These are phyloP conservation scores for Trachelipus rathkii DNA, from an alignment of 1,140 invertebrate genomes.

Conservation along the genomic window DNA sequence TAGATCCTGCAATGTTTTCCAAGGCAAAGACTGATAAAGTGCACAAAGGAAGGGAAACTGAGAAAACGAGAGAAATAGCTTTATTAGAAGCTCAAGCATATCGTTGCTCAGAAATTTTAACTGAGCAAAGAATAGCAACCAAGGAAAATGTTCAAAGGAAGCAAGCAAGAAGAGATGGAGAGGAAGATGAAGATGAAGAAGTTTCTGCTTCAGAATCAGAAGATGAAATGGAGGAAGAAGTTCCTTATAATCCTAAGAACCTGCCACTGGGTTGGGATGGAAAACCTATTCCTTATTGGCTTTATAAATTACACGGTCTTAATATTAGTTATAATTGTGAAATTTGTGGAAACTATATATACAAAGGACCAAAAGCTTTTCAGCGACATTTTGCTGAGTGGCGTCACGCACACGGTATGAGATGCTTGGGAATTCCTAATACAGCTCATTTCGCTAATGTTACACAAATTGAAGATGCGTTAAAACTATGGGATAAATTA, in stretches of 20 bases:
- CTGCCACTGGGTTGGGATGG: constrained; percentile 98
- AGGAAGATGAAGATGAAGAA: constrained; percentile 90
- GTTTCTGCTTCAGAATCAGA: constrained; percentile 77
- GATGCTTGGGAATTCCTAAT: constrained; percentile 97
- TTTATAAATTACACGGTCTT: constrained; percentile 97
- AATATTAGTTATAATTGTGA: constrained; percentile 99
- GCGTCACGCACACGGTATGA: constrained; percentile 98
- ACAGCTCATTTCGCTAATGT: constrained; percentile 99
- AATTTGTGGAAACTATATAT: constrained; percentile 99
- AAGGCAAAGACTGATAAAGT: constrained; percentile 68
- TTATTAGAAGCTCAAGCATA: constrained; percentile 50
- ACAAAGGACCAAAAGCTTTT: constrained; percentile 99
- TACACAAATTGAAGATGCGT: constrained; percentile 96
- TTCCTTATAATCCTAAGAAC: constrained; percentile 99
- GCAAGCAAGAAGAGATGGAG: constrained; percentile 92
- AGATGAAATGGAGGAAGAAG: constrained; percentile 80
- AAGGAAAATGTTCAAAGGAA: constrained; percentile 98
- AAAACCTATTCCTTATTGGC: constrained; percentile 99
- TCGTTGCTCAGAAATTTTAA: constrained; percentile 73
- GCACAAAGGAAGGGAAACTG: constrained; percentile 63
- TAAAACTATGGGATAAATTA: constrained; percentile 94
- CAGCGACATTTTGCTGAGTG: constrained; percentile 99
- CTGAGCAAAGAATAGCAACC: constrained; percentile 79
- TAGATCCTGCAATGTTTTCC: constrained; percentile 85
- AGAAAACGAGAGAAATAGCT: constrained; percentile 51